These are phyloP conservation scores for Tyria jacobaeae DNA, from an alignment of 2,888 invertebrate genomes.

Conservation along the genomic window DNA sequence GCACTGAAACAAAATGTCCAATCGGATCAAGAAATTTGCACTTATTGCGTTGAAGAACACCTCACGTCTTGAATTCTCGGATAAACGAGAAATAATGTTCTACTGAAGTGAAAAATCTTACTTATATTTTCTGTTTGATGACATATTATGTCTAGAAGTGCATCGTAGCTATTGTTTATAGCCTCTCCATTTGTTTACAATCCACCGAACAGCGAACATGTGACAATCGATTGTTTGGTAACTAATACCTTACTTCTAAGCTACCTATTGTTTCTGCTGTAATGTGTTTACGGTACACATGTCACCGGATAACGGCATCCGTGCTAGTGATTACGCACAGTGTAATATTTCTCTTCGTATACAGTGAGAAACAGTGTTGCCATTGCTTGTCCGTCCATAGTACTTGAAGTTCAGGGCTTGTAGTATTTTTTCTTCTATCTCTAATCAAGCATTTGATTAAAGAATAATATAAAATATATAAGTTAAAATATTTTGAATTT, in stretches of 20 bases:
- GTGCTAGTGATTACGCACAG: constrained; percentile 22
- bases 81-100: constrained; percentile 40
- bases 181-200: constrained; percentile 56
- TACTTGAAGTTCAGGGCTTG: background rate
- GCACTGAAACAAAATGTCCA: constrained; percentile 14
- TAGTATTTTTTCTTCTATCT: background rate
- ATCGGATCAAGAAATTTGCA: constrained; percentile 13
- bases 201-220: constrained; percentile 45
- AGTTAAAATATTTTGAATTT: too few species aligned
- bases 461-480: background rate
- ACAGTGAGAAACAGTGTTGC: background rate
- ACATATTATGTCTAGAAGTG: constrained; percentile 23
- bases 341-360: constrained; percentile 6
- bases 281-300: constrained; percentile 63
- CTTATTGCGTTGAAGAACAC: background rate
- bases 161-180: constrained; percentile 45
- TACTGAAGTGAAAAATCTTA: constrained; percentile 38
- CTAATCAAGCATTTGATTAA: background rate
- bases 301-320: constrained; percentile 38
- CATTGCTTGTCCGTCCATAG: background rate
- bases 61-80: constrained; percentile 32
- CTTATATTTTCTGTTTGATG: constrained; percentile 53
- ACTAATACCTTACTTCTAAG: constrained; percentile 60
- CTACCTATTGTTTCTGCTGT: constrained; percentile 70
- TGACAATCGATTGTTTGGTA: constrained; percentile 77